Evolutionary conservation across 2,888 invertebrate genomes (phyloP).

Genomic region (Cheilosia impressa): DNA sequence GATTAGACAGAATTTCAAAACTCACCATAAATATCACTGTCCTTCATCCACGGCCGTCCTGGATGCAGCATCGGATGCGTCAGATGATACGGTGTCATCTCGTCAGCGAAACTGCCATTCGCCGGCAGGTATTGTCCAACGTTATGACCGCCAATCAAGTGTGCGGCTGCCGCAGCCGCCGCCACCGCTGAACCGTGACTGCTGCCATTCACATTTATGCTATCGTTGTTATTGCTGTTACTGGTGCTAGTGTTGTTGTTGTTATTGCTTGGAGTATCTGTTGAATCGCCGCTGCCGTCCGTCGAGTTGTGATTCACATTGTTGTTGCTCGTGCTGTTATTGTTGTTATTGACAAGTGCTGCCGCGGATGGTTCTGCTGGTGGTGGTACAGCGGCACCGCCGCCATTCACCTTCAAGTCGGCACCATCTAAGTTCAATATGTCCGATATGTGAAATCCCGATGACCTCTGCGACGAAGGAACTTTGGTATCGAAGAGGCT

Average conservation of each 20-base stretch:
- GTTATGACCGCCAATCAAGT: constrained; percentile 80
- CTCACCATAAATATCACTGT: constrained; percentile 83
- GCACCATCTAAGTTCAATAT: constrained; percentile 94
- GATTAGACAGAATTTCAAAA: too few species aligned
- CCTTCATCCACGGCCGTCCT: constrained; percentile 82
- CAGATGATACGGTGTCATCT: constrained; percentile 82
- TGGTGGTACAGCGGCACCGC: constrained; percentile 68
- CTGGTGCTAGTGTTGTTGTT: constrained; percentile 39
- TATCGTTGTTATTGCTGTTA: constrained; percentile 51
- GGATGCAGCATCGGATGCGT: constrained; percentile 82
- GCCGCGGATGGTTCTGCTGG: constrained; percentile 37
- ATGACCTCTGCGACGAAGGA: constrained; percentile 87
- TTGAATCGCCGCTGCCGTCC: constrained; percentile 70
- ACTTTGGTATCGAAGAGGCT: constrained; percentile 89
- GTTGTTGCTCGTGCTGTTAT: constrained; percentile 63
- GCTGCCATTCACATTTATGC: constrained; percentile 72
- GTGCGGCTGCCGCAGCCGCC: constrained; percentile 80
- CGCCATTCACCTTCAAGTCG: constrained; percentile 81
- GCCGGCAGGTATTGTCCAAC: constrained; percentile 82
- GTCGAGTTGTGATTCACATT: constrained; percentile 71
- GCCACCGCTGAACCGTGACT: constrained; percentile 77
- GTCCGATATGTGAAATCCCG: constrained; percentile 96
- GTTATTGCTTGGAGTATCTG: constrained; percentile 76
- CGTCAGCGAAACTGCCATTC: constrained; percentile 81
- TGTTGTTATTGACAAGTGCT: constrained; percentile 71